Percentiles rank a stretch among this genome's conserved stretches.
Evolutionary conservation across 2,888 invertebrate species (phyloP).

Genomic region (Creontiades dilutus): DNA sequence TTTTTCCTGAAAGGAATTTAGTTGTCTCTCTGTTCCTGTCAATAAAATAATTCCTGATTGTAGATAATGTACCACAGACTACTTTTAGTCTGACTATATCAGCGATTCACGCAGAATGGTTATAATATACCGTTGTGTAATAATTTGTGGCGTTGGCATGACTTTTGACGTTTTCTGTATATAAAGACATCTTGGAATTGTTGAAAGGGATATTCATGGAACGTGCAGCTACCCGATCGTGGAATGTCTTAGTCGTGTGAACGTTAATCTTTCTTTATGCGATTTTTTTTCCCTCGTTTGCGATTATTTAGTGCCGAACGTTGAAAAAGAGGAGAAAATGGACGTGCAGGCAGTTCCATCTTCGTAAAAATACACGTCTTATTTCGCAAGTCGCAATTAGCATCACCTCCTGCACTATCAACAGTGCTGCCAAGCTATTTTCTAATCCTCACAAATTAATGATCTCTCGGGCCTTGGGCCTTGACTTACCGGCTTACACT

Average conservation of each 20-base stretch:
- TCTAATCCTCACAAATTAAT: neutral
- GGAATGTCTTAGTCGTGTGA: neutral
- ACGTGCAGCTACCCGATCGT: neutral
- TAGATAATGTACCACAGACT: no score
- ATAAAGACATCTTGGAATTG: no score
- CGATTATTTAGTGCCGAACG: neutral
- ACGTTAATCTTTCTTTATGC: slow-evolving; percentile 15
- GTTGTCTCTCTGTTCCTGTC: no score
- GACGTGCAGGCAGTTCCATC: neutral
- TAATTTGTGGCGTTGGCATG: no score
- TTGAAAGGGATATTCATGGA: neutral
- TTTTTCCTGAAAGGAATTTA: no score
- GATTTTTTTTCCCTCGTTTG: neutral
- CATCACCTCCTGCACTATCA: neutral
- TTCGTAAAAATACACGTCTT: neutral
- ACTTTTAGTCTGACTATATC: no score
- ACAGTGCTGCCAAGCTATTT: neutral
- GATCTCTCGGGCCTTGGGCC: neutral
- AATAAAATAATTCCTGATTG: no score
- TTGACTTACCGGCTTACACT: neutral
- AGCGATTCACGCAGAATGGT: no score
- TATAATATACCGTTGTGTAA: no score
- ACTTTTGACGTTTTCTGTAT: no score
- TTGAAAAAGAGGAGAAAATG: neutral
- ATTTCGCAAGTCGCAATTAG: neutral